phyloP scores from a whole-genome alignment of 2,888 invertebrate species.

The Calameuta idolon region DNA sequence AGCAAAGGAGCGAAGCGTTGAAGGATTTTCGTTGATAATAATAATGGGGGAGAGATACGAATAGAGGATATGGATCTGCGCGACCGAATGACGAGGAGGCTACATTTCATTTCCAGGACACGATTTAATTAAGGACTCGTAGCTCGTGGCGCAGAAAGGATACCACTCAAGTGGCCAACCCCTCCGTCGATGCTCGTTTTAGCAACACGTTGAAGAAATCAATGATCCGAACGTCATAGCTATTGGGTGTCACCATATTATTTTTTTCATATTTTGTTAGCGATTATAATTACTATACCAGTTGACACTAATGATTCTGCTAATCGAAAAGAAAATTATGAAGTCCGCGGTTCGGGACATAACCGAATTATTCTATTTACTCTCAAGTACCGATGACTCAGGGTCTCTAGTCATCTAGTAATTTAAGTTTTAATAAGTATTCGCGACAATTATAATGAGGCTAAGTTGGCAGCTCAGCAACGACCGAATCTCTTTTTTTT shows the following conservation, averaged over 20 bases:
- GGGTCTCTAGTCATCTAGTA: background rate
- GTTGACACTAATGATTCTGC: background rate
- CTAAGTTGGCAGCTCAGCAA: background rate
- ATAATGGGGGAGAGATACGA: background rate
- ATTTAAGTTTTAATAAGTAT: background rate
- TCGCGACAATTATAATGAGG: background rate
- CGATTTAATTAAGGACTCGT: constrained; percentile 9
- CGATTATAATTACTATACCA: background rate
- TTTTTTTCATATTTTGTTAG: background rate
- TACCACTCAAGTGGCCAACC: background rate
- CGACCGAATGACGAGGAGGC: background rate
- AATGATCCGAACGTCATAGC: background rate
- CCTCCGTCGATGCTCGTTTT: background rate
- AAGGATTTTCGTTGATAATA: constrained; percentile 6
- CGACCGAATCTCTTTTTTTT: background rate
- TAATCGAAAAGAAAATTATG: background rate
- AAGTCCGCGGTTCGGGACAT: background rate
- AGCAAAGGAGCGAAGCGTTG: background rate
- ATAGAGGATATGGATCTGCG: background rate
- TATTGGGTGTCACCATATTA: background rate
- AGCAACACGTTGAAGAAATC: background rate
- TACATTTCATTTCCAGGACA: constrained; percentile 9
- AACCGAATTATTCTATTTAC: background rate
- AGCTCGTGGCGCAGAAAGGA: constrained; percentile 2
- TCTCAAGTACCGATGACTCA: background rate